These are phyloP conservation scores for Stegodyphus dumicola DNA, from an alignment of 1,140 invertebrate genomes.

Conservation along the genomic window DNA sequence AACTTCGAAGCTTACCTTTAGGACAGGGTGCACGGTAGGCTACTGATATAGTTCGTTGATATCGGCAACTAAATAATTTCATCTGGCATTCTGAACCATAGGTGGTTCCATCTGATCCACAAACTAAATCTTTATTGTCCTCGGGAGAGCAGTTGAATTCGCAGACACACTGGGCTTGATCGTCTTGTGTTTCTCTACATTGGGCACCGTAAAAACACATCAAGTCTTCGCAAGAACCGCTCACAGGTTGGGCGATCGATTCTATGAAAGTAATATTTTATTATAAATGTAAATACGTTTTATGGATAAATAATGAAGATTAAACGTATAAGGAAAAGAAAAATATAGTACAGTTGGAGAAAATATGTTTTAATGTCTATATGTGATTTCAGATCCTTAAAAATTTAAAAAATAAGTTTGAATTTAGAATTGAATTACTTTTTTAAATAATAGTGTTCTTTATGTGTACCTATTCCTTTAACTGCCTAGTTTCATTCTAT, in stretches of 20 bases:
- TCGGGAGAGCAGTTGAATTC: constrained; percentile 65
- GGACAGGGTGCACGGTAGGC: constrained; percentile 78
- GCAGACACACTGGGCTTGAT: constrained; percentile 76
- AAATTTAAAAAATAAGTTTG: too few species aligned
- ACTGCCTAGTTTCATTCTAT: too few species aligned
- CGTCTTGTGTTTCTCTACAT: constrained; percentile 79
- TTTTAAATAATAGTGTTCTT: too few species aligned
- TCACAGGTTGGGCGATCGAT: constrained; percentile 67
- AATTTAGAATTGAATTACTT: too few species aligned
- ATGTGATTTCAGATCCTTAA: too few species aligned
- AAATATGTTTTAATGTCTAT: too few species aligned
- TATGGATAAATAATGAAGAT: too few species aligned
- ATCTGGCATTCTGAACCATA: constrained; percentile 82
- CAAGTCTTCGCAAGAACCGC: constrained; percentile 78
- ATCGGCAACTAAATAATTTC: constrained; percentile 79
- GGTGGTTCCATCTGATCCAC: constrained; percentile 84
- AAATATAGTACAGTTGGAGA: too few species aligned
- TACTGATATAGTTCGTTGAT: constrained; percentile 84
- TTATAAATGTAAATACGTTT: too few species aligned
- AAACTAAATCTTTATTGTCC: constrained; percentile 73
- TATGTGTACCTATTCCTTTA: too few species aligned
- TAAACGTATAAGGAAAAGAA: too few species aligned
- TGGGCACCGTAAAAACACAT: constrained; percentile 85
- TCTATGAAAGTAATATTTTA: constrained; percentile 5
- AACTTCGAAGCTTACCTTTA: constrained; percentile 17